These are phyloP conservation scores for Luscinia luscinia DNA, from an alignment of 2,797 vertebrate genomes.

Conservation along the genomic window DNA sequence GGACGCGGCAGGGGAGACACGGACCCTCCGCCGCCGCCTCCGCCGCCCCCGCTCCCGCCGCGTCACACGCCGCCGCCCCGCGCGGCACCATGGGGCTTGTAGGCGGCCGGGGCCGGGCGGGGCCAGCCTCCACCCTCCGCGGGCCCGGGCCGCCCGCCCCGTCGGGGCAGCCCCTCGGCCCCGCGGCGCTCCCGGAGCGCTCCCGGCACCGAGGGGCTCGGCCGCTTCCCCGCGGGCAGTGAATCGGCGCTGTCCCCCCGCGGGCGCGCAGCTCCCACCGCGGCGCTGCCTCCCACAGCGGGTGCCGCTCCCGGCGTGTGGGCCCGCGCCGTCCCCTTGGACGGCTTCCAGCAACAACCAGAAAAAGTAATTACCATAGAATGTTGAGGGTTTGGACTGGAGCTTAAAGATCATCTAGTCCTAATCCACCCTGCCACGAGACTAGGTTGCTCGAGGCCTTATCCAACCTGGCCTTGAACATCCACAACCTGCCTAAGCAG, in stretches of 20 bases:
- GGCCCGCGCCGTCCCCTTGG: too few species aligned
- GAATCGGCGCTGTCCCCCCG: not conserved
- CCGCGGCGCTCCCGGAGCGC: too few species aligned
- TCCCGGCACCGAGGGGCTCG: too few species aligned
- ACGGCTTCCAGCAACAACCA: not conserved
- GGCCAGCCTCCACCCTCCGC: too few species aligned
- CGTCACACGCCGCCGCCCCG: not conserved
- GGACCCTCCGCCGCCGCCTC: not conserved
- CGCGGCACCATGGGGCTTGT: constrained; percentile 50
- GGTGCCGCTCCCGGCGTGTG: fast-evolving
- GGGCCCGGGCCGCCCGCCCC: not conserved
- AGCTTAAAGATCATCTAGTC: too few species aligned
- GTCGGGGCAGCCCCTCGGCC: too few species aligned
- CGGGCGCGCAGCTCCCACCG: not conserved
- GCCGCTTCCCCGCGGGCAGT: not conserved
- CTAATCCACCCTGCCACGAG: not conserved
- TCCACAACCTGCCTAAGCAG: not conserved
- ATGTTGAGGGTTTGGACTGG: not conserved
- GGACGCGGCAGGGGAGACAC: constrained; percentile 26
- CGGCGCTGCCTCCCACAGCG: fast-evolving
- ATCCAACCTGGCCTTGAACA: not conserved
- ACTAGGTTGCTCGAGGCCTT: not conserved
- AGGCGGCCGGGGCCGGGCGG: not conserved
- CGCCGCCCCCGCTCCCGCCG: too few species aligned
- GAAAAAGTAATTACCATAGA: not conserved